A percentile compares a stretch with the other conserved stretches of the same genome.
Conservation (phyloP, 1,140 invertebrate species). For the Plodia interpunctella region DNA sequence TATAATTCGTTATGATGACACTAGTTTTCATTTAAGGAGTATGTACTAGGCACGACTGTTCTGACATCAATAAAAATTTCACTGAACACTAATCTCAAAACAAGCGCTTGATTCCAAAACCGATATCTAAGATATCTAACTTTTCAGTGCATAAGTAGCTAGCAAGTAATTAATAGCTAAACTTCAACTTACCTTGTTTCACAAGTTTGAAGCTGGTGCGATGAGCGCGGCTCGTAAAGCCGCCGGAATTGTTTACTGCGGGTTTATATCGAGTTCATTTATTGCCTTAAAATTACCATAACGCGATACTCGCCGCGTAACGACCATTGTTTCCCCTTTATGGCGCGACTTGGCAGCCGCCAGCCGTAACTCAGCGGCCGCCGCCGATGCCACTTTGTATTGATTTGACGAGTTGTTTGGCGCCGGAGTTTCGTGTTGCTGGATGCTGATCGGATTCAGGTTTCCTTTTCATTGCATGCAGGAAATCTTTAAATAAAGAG, state of each 20-base stretch:
- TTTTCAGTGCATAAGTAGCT: no score
- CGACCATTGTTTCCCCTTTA: slow-evolving; percentile 14
- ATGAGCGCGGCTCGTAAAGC: neutral
- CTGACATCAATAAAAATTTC: no score
- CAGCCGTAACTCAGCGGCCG: neutral
- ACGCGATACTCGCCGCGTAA: slow-evolving; percentile 16
- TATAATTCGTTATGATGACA: no score
- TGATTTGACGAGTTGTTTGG: slow-evolving; percentile 9
- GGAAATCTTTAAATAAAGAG: no score
- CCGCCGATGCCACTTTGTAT: slow-evolving; percentile 9
- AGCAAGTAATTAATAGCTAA: no score
- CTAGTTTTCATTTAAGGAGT: no score
- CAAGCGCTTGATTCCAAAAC: no score
- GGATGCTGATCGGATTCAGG: neutral
- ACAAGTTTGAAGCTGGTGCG: neutral
- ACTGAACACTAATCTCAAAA: no score
- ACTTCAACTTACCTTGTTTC: no score
- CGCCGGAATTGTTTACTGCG: slow-evolving; percentile 5
- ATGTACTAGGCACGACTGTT: no score
- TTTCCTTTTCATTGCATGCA: neutral
- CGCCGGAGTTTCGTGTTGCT: neutral
- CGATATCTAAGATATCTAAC: no score
- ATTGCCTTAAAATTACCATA: slow-evolving; percentile 23
- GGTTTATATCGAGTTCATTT: slow-evolving; percentile 16
- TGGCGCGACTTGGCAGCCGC: slow-evolving; percentile 6